Evolutionary conservation across 2,888 invertebrate genomes (phyloP).

Genomic region (Cantharis flavilabris): DNA sequence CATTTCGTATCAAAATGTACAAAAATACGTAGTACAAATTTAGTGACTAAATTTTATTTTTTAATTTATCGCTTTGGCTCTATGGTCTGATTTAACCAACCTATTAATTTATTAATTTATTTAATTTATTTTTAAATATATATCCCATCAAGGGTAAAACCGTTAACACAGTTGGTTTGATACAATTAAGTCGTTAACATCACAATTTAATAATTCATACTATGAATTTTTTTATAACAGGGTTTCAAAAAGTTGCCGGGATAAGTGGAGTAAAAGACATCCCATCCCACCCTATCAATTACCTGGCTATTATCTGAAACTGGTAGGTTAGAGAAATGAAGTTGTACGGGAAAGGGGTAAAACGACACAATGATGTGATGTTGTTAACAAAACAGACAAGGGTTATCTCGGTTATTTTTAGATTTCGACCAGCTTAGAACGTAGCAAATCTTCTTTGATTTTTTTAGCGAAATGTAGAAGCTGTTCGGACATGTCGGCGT

Average conservation of each 20-base stretch:
- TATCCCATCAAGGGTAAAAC: not conserved
- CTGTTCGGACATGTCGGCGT: constrained; percentile 17
- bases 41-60: not conserved
- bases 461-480: not conserved
- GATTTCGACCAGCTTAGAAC: not conserved
- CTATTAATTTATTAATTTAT: too few relatives aligned
- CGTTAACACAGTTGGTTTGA: not conserved
- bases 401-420: not conserved
- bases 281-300: not conserved
- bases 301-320: not conserved
- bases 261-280: not conserved
- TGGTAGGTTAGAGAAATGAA: not conserved
- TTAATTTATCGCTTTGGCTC: too few relatives aligned
- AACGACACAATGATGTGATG: not conserved
- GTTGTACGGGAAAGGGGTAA: not conserved
- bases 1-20: not conserved
- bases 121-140: not conserved
- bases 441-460: not conserved
- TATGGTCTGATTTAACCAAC: too few relatives aligned
- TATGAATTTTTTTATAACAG: not conserved
- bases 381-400: not conserved
- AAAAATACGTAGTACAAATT: not conserved
- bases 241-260: not conserved
- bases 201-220: not conserved
- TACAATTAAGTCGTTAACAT: not conserved